A percentile compares a stretch with the other conserved stretches of the same genome.
Evolutionary conservation across 1,140 invertebrate genomes (phyloP).

Genomic region (Pseudomyrmex dendroicus): DNA sequence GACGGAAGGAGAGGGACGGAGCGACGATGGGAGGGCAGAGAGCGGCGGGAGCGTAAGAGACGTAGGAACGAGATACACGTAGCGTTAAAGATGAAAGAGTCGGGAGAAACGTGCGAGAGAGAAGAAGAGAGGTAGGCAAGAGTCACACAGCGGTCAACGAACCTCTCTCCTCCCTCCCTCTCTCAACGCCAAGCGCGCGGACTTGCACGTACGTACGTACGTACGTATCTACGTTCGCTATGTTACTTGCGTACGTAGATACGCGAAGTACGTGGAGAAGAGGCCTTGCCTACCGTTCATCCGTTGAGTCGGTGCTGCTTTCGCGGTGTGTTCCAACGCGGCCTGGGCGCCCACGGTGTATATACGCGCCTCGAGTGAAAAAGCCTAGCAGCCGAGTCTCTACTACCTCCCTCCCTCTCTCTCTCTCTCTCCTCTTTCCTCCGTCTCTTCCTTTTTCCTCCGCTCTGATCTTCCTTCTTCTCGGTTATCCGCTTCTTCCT

Average conservation of each 20-base stretch:
- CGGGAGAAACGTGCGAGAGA: constrained; percentile 17
- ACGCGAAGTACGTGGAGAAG: constrained; percentile 55
- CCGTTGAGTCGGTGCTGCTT: constrained; percentile 58
- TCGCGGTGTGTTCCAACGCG: constrained; percentile 45
- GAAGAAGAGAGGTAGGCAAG: constrained; percentile 60
- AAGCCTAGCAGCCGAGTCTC: constrained; percentile 53
- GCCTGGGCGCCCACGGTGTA: constrained; percentile 75
- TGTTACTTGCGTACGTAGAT: constrained; percentile 65
- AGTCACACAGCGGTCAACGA: constrained; percentile 83
- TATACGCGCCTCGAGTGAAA: constrained; percentile 56
- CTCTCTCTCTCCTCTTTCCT: not conserved
- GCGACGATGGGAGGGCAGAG: not conserved
- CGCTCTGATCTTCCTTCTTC: constrained; percentile 14
- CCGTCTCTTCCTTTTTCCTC: not conserved
- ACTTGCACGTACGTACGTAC: constrained; percentile 52
- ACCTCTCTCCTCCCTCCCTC: constrained; percentile 55
- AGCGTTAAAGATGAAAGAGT: constrained; percentile 31
- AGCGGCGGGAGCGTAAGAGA: constrained; percentile 41
- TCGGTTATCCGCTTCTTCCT: constrained; percentile 51
- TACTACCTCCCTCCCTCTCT: constrained; percentile 8
- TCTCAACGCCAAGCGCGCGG: constrained; percentile 63
- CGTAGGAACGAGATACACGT: constrained; percentile 60
- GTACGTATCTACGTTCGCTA: constrained; percentile 61
- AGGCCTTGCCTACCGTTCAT: constrained; percentile 69
- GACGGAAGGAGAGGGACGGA: constrained; percentile 60